Conservation (phyloP, 1,140 invertebrate genomes). For the Mesaphorura yosii region DNA sequence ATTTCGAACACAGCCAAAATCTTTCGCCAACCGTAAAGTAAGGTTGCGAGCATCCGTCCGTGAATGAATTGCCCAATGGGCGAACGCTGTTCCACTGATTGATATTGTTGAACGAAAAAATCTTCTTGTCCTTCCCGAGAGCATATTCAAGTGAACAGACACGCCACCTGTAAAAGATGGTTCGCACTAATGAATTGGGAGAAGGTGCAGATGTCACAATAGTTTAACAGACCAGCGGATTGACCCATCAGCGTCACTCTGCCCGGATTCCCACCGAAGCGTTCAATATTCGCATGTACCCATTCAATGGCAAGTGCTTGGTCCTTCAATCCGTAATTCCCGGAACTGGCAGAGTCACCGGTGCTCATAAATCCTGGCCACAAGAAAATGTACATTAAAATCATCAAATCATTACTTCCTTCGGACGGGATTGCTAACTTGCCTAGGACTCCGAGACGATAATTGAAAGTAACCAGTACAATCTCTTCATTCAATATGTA, state of each 20-base stretch:
- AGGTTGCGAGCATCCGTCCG: neutral
- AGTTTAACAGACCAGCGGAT: too few species aligned
- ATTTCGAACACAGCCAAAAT: neutral
- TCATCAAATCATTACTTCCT: neutral
- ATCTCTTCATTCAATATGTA: constrained; percentile 29
- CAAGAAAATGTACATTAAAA: constrained; percentile 1
- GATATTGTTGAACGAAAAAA: constrained; percentile 13
- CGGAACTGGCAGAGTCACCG: constrained; percentile 10
- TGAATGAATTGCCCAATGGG: constrained; percentile 16
- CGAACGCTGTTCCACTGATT: constrained; percentile 18
- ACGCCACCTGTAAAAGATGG: too few species aligned
- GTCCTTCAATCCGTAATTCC: constrained; percentile 17
- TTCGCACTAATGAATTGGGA: too few species aligned
- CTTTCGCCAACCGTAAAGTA: constrained; percentile 1
- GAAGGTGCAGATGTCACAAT: too few species aligned
- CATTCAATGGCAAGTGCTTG: constrained; percentile 8
- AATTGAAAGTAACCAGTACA: constrained; percentile 31
- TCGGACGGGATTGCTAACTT: neutral
- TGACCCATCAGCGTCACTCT: constrained; percentile 9
- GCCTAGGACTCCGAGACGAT: constrained; percentile 37
- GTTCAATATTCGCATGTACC: constrained; percentile 11
- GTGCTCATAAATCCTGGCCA: constrained; percentile 19
- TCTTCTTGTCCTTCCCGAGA: neutral
- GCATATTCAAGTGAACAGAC: constrained; percentile 13
- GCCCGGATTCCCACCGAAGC: neutral